Evolutionary conservation across 2,888 invertebrate genomes (phyloP).

Genomic region (Nasonia oneida): DNA sequence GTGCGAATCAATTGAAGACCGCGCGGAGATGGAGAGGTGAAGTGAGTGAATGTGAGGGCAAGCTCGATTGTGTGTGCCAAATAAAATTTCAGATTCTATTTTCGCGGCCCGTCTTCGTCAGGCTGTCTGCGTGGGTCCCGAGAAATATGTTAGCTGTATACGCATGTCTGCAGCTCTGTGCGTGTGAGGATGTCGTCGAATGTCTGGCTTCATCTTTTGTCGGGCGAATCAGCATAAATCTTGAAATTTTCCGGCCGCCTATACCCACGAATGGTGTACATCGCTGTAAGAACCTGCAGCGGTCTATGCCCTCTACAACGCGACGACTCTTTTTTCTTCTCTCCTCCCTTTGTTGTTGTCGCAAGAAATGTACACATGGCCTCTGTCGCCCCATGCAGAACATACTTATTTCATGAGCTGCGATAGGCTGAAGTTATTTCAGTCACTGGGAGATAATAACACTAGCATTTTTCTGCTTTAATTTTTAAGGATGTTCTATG

Average conservation of each 20-base stretch:
- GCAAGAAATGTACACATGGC: neutral
- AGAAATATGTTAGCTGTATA: neutral
- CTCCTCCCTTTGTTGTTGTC: neutral
- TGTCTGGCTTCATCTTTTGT: constrained; percentile 39
- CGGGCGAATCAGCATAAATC: constrained; percentile 65
- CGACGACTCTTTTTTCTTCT: neutral
- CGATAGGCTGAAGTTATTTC: neutral
- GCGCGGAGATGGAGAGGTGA: constrained; percentile 10
- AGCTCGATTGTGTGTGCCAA: constrained; percentile 55
- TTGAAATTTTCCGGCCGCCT: constrained; percentile 13
- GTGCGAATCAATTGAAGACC: constrained; percentile 66
- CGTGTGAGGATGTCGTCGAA: constrained; percentile 1
- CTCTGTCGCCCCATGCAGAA: neutral
- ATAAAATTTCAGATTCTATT: constrained; percentile 65
- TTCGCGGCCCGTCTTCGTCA: neutral
- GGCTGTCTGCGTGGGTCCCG: neutral
- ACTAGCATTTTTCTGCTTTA: neutral
- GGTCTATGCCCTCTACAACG: neutral
- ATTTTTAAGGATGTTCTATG: neutral
- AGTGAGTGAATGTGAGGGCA: neutral
- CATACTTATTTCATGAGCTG: neutral
- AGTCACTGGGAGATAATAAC: neutral
- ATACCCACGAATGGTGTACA: neutral
- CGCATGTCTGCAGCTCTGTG: neutral
- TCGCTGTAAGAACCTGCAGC: neutral